Base-by-base conservation (phyloP, 2,888 invertebrate genomes). In the Ormia ochracea region DNA sequence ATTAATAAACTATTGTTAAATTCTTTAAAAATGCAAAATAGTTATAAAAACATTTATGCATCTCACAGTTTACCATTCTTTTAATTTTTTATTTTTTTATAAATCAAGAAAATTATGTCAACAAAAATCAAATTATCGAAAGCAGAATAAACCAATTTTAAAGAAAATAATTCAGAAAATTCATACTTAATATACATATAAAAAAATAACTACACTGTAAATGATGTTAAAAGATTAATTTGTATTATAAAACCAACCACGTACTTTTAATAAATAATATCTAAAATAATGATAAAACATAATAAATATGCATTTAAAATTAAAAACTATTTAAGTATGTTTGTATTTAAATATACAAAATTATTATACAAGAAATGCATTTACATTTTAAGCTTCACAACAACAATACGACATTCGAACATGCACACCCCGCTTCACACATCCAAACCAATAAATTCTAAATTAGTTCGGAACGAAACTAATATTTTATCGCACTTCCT, bases 371-470 rank as follows among this genome's bases (percentile, higher is more conserved):
- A 38, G 36, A 59, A 63, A 72, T 68, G 52, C 65, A 74, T 63
- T 73, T 68, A 56, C 54, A 63, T 68, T 56, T 33, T 73, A 73
- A 74, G 78, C 68, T 78, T 74, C 73, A 58, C 41, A 86, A 83
- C 83, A 82, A 84, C 58, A 17, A 48, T n/a, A 68, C 23, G 45
- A 43, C 68, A 43, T 21, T 54, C 19, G 66, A 38, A 68, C 56
- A 26, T 36, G 31, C 38, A 50, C 21, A n/a, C n/a, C n/a, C n/a
- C n/a, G n/a, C n/a, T n/a, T 17, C 14, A 54, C 23, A 63, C 28
- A 45, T 19, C 41, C 48, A 73, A n/a, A 68, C 17, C 28, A 28
- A 19, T 3, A 33, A 21, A 61, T 43, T 19, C 14, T 5, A 48
- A n/a, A n/a, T n/a, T 50, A 9, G 9, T 72, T 41, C 52, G 26